Conservation (phyloP, 2,888 invertebrate genomes). For the Troilus luridus region DNA sequence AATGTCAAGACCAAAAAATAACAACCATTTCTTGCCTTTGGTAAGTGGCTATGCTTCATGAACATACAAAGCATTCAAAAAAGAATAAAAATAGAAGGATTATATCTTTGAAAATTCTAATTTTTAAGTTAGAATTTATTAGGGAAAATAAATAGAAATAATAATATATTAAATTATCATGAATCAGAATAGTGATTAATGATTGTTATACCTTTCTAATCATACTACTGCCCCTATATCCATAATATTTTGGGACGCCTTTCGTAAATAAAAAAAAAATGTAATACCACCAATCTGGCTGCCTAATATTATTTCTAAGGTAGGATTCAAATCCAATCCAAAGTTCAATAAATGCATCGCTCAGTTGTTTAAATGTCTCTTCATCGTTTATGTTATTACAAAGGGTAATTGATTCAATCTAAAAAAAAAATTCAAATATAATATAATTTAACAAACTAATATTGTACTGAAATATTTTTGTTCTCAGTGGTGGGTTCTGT, state of each 20-base stretch:
- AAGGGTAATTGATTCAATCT: neutral
- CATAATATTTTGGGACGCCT: neutral
- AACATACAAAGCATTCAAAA: too few relatives aligned
- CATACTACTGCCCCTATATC: neutral
- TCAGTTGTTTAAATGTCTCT: neutral
- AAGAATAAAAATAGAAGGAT: too few relatives aligned
- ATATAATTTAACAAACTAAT: neutral
- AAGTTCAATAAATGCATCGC: neutral
- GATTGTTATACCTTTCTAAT: neutral
- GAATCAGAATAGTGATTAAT: neutral
- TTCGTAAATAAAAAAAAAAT: conserved; percentile 28
- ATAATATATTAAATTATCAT: too few relatives aligned
- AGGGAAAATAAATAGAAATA: too few relatives aligned
- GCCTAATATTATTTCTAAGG: neutral
- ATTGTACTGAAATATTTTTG: neutral
- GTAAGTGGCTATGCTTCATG: too few relatives aligned
- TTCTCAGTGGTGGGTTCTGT: neutral
- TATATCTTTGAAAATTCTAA: too few relatives aligned
- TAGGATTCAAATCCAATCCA: conserved; percentile 22
- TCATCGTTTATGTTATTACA: neutral
- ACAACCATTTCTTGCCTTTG: too few relatives aligned
- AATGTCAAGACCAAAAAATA: too few relatives aligned
- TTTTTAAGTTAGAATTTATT: too few relatives aligned
- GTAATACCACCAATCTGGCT: conserved; percentile 31
- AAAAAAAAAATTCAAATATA: neutral